Conservation (phyloP, 2,888 invertebrate genomes). For the Eristalis pertinax region DNA sequence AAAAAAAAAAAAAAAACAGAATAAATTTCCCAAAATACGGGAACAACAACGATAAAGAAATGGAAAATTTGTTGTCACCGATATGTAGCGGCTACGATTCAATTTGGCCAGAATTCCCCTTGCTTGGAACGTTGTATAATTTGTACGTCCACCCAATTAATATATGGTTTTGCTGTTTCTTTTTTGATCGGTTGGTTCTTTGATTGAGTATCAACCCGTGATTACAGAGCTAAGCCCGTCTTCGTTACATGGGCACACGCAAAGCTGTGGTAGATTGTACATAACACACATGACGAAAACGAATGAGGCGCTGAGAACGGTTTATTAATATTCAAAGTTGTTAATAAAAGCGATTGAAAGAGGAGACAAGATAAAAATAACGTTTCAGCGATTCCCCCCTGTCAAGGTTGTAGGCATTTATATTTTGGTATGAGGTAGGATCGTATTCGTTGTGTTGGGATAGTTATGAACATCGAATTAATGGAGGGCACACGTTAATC, state of each 20-base stretch:
- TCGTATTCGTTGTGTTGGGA: slow-evolving; percentile 37
- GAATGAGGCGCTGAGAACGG: slow-evolving; percentile 34
- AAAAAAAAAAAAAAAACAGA: too few species aligned
- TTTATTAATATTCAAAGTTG: slow-evolving; percentile 47
- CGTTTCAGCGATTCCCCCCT: slow-evolving; percentile 41
- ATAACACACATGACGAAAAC: not conserved
- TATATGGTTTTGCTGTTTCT: not conserved
- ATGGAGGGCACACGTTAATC: too few species aligned
- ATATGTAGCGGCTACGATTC: not conserved
- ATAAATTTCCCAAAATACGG: not conserved
- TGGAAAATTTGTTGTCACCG: not conserved
- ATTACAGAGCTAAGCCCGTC: not conserved
- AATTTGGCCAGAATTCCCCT: not conserved
- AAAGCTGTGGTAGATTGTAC: too few species aligned
- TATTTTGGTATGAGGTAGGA: slow-evolving; percentile 56
- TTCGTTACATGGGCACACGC: not conserved
- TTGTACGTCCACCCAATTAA: not conserved
- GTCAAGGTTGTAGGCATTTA: slow-evolving; percentile 48
- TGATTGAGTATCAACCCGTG: not conserved
- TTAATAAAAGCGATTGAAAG: slow-evolving; percentile 22
- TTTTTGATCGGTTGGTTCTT: not conserved
- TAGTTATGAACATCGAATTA: slow-evolving; percentile 5
- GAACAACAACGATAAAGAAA: not conserved
- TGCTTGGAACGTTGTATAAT: not conserved
- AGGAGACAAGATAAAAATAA: slow-evolving; percentile 33